A percentile compares a stretch with the other conserved stretches of the same genome.
Conservation (phyloP, 2,797 vertebrate genomes). For the Melanotaenia trifasciata region DNA sequence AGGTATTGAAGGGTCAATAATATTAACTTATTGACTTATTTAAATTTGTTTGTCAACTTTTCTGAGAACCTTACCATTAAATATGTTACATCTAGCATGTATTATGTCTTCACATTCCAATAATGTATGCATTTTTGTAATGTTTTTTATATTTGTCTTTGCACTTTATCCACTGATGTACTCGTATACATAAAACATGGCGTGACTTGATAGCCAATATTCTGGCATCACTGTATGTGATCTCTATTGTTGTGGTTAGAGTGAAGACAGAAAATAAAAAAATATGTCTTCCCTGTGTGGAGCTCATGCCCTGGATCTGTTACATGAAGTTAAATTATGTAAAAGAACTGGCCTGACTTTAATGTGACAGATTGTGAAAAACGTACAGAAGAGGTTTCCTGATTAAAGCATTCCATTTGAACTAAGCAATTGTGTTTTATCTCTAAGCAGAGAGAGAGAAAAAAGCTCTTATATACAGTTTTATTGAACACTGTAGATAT, state of each 20-base stretch:
- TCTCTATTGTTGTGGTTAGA: neutral
- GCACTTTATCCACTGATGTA: neutral
- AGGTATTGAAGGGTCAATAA: neutral
- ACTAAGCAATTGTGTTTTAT: neutral
- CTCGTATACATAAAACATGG: neutral
- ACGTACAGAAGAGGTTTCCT: neutral
- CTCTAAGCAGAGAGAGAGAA: neutral
- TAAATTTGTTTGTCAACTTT: neutral
- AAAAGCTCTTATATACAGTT: neutral
- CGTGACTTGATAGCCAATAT: neutral
- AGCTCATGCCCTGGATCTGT: neutral
- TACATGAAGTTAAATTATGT: neutral
- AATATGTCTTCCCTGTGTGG: neutral
- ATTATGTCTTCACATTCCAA: neutral
- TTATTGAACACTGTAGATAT: neutral
- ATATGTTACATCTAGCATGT: neutral
- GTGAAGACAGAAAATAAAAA: neutral
- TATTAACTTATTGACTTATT: neutral
- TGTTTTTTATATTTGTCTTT: neutral
- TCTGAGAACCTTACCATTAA: neutral
- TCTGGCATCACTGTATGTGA: neutral
- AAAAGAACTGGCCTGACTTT: neutral
- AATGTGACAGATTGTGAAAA: neutral
- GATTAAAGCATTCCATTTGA: neutral
- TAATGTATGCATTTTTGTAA: neutral